Conservation (phyloP, 2,797 vertebrate species). For the Pipistrellus nathusii region DNA sequence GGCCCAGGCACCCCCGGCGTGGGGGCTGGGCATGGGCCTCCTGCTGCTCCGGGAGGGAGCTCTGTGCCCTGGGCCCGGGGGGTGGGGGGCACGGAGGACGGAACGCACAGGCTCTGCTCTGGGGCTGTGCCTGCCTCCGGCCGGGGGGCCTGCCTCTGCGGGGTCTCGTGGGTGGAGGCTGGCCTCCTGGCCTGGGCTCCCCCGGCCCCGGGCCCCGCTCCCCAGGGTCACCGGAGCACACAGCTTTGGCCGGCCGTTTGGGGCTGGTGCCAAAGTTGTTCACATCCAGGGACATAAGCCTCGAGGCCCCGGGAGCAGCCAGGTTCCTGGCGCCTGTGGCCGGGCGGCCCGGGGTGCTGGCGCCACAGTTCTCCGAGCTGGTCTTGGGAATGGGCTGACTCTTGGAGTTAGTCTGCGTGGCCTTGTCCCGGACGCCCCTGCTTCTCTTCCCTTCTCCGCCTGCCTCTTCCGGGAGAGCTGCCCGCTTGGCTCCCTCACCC, state of each 20-base stretch:
- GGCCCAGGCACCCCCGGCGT: too few species aligned
- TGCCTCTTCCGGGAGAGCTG: not conserved
- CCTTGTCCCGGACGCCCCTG: slow-evolving; percentile 24
- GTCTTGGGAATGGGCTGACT: not conserved
- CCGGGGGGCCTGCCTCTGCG: slow-evolving; percentile 50
- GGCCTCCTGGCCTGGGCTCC: not conserved
- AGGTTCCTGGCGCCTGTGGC: not conserved
- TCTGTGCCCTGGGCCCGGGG: slow-evolving; percentile 57
- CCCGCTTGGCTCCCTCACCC: not conserved
- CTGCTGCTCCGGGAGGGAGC: not conserved
- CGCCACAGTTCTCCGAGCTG: not conserved
- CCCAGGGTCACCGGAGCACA: too few species aligned
- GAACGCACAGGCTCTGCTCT: slow-evolving; percentile 31
- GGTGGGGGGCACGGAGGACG: slow-evolving; percentile 40
- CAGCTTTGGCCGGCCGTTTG: slow-evolving; percentile 41
- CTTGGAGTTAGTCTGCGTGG: not conserved
- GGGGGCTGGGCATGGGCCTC: slow-evolving; percentile 58
- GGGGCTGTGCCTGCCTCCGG: slow-evolving; percentile 72
- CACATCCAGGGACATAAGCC: too few species aligned
- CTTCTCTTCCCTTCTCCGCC: not conserved
- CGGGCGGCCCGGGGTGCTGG: not conserved
- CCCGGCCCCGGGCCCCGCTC: too few species aligned
- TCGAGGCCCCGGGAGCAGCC: slow-evolving; percentile 34
- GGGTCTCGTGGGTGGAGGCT: slow-evolving; percentile 65
- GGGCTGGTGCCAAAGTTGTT: not conserved